Base-by-base conservation (phyloP, 2,888 invertebrate genomes). In the Plebejus anna region DNA sequence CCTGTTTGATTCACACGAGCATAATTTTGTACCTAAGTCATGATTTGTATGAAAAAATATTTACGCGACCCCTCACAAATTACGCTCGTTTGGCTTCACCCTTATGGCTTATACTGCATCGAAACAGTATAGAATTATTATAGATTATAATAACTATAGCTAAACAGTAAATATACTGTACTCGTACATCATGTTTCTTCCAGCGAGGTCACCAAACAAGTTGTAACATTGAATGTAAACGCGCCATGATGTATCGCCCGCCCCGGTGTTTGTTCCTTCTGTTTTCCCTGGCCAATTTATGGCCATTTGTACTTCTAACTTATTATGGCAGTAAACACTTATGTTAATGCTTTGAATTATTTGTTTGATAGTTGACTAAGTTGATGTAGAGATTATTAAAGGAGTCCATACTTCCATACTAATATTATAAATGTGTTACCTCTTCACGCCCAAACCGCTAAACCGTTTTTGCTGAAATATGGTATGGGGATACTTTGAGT, bases 191-290 rank as follows among this genome's bases (percentile, higher is more conserved):
- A 66, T 66, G 4, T 4, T 61, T 61, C 61, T 66, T 66, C 32
- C 13, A 36, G 16, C 0, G 66, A 32, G 66, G 66, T 66, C 66
- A 66, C 66, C 66, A 36, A 66, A 66, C 66, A 66, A 66, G 66
- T 66, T 66, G 66, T 66, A 66, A 66, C 66, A 36, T 66, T 66
- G 32, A 32, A 36, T 66, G 66, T 66, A 66, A 66, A 32, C 66
- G 32, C 66, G 66, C 16, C 1, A 66, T 66, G 66, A 66, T 66
- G 66, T 36, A 66, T 66, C 66, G 32, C 32, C 32, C 61, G 28
- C 11, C 32, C 32, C 32, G 32, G 32, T 66, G 32, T 66, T 66
- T 66, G 66, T 36, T 66, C 32, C 66, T 32, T 36, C 66, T 66
- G 66, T 66, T 66, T 66, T 36, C 66, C 66, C 5, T 66, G 13